Evolutionary conservation across 1,140 invertebrate genomes (phyloP).

Genomic region (Aphelinus certus): DNA sequence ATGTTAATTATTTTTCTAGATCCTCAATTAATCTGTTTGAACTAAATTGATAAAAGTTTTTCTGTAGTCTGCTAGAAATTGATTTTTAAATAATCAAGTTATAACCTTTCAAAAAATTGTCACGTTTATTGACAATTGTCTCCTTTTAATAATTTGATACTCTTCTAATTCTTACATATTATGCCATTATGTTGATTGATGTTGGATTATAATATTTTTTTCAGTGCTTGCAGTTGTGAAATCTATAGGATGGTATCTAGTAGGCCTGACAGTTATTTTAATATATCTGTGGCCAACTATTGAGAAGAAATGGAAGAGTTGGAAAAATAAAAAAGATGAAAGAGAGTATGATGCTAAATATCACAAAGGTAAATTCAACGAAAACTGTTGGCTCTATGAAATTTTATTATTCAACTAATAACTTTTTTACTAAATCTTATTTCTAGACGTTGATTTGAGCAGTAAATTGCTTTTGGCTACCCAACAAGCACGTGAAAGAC

Average conservation of each 20-base stretch:
- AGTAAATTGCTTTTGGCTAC: conserved; percentile 51
- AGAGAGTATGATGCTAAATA: conserved; percentile 60
- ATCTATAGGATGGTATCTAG: conserved; percentile 56
- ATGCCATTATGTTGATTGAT: neutral
- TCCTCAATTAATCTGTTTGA: too few relatives aligned
- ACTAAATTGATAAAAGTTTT: too few relatives aligned
- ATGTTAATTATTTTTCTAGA: too few relatives aligned
- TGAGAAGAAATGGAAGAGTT: conserved; percentile 50
- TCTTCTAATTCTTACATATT: too few relatives aligned
- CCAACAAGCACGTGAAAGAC: conserved; percentile 54
- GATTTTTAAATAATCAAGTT: too few relatives aligned
- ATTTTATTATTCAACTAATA: conserved; percentile 31
- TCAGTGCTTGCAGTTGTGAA: conserved; percentile 46
- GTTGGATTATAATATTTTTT: conserved; percentile 17
- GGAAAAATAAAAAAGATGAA: conserved; percentile 55
- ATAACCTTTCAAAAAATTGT: too few relatives aligned
- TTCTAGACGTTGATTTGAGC: conserved; percentile 60
- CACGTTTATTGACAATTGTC: too few relatives aligned
- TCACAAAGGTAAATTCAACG: conserved; percentile 58
- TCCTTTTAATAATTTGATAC: neutral
- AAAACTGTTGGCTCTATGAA: conserved; percentile 15
- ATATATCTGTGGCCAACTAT: conserved; percentile 53
- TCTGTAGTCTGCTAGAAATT: too few relatives aligned
- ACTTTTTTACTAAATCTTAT: conserved; percentile 32
- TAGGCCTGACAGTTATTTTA: conserved; percentile 45